These are phyloP conservation scores for Furcula furcula DNA, from an alignment of 2,888 invertebrate species.

Conservation along the genomic window DNA sequence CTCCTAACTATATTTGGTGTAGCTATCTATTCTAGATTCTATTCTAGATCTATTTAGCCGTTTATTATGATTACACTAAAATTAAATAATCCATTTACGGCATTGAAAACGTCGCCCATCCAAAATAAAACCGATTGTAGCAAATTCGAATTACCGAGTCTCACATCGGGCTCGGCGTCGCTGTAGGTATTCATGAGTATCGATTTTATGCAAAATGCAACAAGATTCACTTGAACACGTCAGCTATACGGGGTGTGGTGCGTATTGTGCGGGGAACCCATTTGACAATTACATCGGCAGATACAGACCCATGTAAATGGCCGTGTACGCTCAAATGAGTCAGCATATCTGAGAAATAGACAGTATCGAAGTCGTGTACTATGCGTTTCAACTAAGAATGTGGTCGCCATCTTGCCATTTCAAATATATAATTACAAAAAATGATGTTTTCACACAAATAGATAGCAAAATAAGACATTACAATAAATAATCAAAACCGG, in stretches of 20 bases:
- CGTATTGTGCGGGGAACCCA: constrained; percentile 56
- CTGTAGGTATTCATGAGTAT: constrained; percentile 75
- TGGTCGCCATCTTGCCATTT: too few species aligned
- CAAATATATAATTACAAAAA: too few species aligned
- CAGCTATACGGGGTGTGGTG: constrained; percentile 53
- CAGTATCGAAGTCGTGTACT: constrained; percentile 50
- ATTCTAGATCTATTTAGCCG: too few species aligned
- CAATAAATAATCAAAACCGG: too few species aligned
- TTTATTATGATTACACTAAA: too few species aligned
- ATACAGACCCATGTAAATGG: constrained; percentile 53
- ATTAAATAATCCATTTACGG: constrained; percentile 45
- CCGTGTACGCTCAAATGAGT: constrained; percentile 48
- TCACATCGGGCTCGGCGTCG: constrained; percentile 54
- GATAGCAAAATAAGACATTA: too few species aligned
- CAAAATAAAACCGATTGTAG: constrained; percentile 62
- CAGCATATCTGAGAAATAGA: constrained; percentile 46
- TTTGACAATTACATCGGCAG: constrained; percentile 66
- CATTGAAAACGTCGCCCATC: constrained; percentile 43
- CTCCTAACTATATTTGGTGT: too few species aligned
- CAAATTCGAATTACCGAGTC: constrained; percentile 61
- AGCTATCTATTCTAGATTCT: too few species aligned
- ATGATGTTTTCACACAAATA: too few species aligned
- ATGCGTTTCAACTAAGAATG: too few species aligned
- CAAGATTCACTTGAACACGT: constrained; percentile 77
- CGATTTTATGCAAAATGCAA: constrained; percentile 82